Evolutionary conservation across 2,797 vertebrate species (phyloP).

Genomic region (Craterocephalus amniculus): DNA sequence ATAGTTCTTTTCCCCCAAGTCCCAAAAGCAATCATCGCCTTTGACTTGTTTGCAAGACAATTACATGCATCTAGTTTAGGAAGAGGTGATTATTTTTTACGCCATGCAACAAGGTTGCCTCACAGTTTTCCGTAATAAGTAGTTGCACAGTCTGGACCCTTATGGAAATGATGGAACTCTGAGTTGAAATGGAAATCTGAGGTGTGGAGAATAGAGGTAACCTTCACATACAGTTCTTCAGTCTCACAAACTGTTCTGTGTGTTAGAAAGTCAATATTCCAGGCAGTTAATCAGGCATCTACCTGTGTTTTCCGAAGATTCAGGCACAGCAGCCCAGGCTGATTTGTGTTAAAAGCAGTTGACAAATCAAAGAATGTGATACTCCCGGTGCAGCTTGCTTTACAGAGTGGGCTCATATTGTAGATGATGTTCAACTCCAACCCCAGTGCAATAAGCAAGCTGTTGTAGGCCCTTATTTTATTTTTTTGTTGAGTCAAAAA

Average conservation of each 20-base stretch:
- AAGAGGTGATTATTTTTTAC: background rate
- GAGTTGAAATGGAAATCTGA: background rate
- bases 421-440: background rate
- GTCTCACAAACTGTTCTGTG: background rate
- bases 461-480: too few relatives aligned
- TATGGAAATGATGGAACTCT: background rate
- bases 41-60: too few relatives aligned
- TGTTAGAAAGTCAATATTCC: background rate
- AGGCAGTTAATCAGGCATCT: background rate
- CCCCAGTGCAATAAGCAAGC: too few relatives aligned
- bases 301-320: background rate
- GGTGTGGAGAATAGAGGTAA: background rate
- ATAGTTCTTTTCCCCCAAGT: too few relatives aligned
- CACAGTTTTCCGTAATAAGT: background rate
- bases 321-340: background rate
- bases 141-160: background rate
- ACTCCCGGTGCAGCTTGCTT: background rate
- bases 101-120: background rate
- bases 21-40: too few relatives aligned
- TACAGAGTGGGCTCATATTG: background rate
- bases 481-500: too few relatives aligned
- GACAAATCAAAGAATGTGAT: background rate
- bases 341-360: background rate
- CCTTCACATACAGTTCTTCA: background rate
- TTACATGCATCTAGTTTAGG: too few relatives aligned